phyloP scores from a whole-genome alignment of 1,140 invertebrate species.

The Muscidifurax raptorellus region DNA sequence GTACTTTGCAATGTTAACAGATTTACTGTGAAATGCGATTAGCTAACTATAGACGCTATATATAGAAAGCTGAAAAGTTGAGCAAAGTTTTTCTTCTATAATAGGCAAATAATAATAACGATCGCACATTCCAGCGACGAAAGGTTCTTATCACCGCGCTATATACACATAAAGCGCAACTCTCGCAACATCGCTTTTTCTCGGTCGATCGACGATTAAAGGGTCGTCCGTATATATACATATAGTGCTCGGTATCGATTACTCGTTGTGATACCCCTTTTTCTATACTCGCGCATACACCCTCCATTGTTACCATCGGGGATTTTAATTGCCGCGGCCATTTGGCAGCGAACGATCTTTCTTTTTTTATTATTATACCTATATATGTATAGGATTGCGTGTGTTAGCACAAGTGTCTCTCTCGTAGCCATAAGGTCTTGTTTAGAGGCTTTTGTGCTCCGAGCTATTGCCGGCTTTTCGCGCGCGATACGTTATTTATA shows the following conservation, averaged over 20 bases:
- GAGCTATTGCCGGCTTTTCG: slow-evolving; percentile 2
- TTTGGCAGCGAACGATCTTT: slow-evolving; percentile 37
- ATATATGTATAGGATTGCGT: background rate
- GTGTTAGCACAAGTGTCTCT: background rate
- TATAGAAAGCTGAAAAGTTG: too few relatives aligned
- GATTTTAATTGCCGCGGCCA: slow-evolving; percentile 41
- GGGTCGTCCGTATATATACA: background rate
- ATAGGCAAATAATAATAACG: background rate
- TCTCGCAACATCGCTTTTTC: background rate
- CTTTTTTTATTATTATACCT: background rate
- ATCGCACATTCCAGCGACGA: background rate
- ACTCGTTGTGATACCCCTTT: background rate
- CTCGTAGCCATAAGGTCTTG: slow-evolving; percentile 33
- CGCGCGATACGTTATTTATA: slow-evolving; percentile 17
- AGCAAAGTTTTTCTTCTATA: too few relatives aligned
- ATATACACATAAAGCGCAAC: too few relatives aligned
- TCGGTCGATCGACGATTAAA: slow-evolving; percentile 34
- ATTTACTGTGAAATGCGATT: too few relatives aligned
- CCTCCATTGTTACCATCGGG: background rate
- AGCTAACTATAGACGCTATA: too few relatives aligned
- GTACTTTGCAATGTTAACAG: background rate
- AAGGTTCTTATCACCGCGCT: background rate
- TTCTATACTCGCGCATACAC: background rate
- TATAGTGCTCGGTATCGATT: slow-evolving; percentile 39
- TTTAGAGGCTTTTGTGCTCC: slow-evolving; percentile 28